Conservation (phyloP, 2,113 vertebrate species). For the Capreolus pygargus region DNA sequence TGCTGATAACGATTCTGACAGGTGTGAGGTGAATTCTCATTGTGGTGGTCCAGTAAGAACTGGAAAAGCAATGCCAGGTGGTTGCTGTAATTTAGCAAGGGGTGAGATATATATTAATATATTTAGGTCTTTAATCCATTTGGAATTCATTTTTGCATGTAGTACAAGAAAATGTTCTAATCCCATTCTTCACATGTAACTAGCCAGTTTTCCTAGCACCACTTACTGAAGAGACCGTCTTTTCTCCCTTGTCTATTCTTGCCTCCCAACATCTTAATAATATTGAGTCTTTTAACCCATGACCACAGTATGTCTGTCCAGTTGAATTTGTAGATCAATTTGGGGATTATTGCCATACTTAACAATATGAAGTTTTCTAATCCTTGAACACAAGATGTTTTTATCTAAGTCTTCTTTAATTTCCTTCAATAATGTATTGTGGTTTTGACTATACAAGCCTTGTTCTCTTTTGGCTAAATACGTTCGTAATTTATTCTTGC, state of each 20-base stretch:
- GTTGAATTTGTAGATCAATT: background rate
- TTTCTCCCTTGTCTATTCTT: background rate
- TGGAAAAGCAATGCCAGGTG: background rate
- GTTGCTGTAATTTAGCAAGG: background rate
- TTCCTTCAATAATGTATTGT: background rate
- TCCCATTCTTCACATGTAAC: background rate
- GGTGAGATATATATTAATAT: background rate
- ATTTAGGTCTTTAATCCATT: background rate
- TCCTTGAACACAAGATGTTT: background rate
- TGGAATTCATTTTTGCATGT: background rate
- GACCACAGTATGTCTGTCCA: background rate
- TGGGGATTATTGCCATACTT: background rate
- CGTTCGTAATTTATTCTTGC: background rate
- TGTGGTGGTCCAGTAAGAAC: background rate
- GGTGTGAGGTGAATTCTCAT: background rate
- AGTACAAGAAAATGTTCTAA: background rate
- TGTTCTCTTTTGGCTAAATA: background rate
- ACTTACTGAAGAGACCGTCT: background rate
- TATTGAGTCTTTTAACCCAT: background rate
- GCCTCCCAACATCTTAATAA: background rate
- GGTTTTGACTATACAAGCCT: background rate
- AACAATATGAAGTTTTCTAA: background rate
- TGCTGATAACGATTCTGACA: background rate
- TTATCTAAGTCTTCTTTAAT: background rate
- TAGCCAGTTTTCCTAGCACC: background rate